These are phyloP conservation scores for Polia nebulosa DNA, from an alignment of 2,888 invertebrate species.

Conservation along the genomic window DNA sequence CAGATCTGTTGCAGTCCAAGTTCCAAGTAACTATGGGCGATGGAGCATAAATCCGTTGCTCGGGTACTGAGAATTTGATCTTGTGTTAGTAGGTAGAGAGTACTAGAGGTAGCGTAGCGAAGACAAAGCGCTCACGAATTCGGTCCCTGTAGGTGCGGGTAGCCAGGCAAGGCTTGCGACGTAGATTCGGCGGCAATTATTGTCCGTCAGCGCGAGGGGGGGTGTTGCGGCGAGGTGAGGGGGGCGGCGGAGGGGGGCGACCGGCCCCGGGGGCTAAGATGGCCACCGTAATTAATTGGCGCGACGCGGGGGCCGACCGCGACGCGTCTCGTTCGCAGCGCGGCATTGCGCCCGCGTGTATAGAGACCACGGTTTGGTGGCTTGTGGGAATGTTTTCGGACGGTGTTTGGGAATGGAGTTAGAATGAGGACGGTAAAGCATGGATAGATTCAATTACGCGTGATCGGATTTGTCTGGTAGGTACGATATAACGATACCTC, in stretches of 20 bases:
- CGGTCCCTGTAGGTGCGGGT: conserved; percentile 62
- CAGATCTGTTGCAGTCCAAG: background rate
- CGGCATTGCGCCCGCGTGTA: conserved; percentile 86
- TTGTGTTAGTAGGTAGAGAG: conserved; percentile 33
- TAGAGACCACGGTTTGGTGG: conserved; percentile 57
- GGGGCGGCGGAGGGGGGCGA: conserved; percentile 65
- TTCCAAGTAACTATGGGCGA: background rate
- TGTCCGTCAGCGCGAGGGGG: conserved; percentile 84
- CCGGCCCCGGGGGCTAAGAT: conserved; percentile 84
- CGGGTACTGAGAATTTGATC: conserved; percentile 32
- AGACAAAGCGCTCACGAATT: conserved; percentile 62
- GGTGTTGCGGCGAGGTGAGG: conserved; percentile 67
- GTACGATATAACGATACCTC: too few relatives aligned
- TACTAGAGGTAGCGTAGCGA: too few relatives aligned
- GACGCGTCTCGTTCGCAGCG: conserved; percentile 86
- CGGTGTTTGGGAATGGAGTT: background rate
- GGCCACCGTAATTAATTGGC: conserved; percentile 91
- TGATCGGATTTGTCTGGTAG: background rate
- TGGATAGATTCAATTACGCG: background rate
- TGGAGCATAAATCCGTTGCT: background rate
- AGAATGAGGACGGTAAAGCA: background rate
- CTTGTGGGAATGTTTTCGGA: conserved; percentile 9
- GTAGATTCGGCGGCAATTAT: conserved; percentile 89
- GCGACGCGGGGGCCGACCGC: conserved; percentile 90
- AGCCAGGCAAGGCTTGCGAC: conserved; percentile 65